phyloP scores from a whole-genome alignment of 2,797 vertebrate genomes.

The Gymnothorax javanicus region DNA sequence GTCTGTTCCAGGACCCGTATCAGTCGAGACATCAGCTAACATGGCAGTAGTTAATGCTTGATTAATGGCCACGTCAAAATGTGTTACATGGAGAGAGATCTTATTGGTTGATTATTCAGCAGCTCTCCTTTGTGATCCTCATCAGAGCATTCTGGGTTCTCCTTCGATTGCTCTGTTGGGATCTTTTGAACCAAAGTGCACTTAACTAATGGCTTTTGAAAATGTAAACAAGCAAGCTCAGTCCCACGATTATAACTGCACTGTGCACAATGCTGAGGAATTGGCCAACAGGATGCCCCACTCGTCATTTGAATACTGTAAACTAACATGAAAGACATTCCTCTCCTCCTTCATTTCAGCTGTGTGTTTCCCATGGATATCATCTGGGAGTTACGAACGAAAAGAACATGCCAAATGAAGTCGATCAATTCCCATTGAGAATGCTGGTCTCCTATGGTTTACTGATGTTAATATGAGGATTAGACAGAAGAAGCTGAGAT shows the following conservation, averaged over 20 bases:
- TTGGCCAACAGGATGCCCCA: background rate
- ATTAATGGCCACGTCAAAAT: slow-evolving; percentile 18
- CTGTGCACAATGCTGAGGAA: background rate
- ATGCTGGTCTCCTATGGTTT: background rate
- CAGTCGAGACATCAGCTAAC: background rate
- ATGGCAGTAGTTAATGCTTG: slow-evolving; percentile 13
- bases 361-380: background rate
- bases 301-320: background rate
- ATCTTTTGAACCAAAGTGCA: background rate
- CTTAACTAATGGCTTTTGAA: slow-evolving; percentile 4
- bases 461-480: background rate
- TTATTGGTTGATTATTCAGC: slow-evolving; percentile 1
- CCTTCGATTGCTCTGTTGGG: background rate
- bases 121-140: background rate
- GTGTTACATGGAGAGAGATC: slow-evolving; percentile 10
- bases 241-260: background rate
- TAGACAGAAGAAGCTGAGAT: background rate
- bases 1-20: background rate
- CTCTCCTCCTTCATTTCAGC: background rate
- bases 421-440: background rate
- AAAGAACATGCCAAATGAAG: background rate
- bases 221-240: background rate
- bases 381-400: background rate
- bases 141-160: background rate
- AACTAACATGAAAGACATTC: background rate